These are phyloP conservation scores for Fabriciana adippe DNA, from an alignment of 2,888 invertebrate genomes.

Conservation along the genomic window DNA sequence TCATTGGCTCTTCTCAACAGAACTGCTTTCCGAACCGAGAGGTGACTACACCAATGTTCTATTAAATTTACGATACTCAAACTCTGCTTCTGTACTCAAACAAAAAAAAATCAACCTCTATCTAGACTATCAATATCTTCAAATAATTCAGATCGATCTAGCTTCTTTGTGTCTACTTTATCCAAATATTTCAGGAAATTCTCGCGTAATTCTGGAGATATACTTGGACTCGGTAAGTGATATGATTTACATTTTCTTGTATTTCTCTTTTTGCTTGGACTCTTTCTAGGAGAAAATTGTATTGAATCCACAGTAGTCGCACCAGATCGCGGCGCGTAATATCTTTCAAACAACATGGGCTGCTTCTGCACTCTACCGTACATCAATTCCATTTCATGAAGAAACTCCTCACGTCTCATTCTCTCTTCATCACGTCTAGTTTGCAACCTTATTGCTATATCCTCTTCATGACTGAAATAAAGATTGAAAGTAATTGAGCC, in stretches of 20 bases:
- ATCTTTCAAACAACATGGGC: slow-evolving; percentile 87
- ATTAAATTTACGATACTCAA: too few species aligned
- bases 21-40: too few species aligned
- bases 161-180: slow-evolving; percentile 58
- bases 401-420: slow-evolving; percentile 85
- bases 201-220: slow-evolving; percentile 64
- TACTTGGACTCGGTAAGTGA: slow-evolving; percentile 56
- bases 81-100: neutral
- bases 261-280: slow-evolving; percentile 53
- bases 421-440: slow-evolving; percentile 86
- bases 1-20: too few species aligned
- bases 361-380: slow-evolving; percentile 86
- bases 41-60: too few species aligned
- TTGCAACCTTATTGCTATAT: slow-evolving; percentile 85
- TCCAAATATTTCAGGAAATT: slow-evolving; percentile 62
- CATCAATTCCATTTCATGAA: slow-evolving; percentile 88
- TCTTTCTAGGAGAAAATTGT: slow-evolving; percentile 67
- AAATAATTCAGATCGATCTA: slow-evolving; percentile 45
- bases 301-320: slow-evolving; percentile 59
- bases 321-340: slow-evolving; percentile 82
- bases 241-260: slow-evolving; percentile 53
- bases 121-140: slow-evolving; percentile 60
- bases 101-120: slow-evolving; percentile 42
- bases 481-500: neutral
- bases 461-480: slow-evolving; percentile 82